These are phyloP conservation scores for Drosophila nannoptera DNA, from an alignment of 1,140 invertebrate genomes.

Conservation along the genomic window DNA sequence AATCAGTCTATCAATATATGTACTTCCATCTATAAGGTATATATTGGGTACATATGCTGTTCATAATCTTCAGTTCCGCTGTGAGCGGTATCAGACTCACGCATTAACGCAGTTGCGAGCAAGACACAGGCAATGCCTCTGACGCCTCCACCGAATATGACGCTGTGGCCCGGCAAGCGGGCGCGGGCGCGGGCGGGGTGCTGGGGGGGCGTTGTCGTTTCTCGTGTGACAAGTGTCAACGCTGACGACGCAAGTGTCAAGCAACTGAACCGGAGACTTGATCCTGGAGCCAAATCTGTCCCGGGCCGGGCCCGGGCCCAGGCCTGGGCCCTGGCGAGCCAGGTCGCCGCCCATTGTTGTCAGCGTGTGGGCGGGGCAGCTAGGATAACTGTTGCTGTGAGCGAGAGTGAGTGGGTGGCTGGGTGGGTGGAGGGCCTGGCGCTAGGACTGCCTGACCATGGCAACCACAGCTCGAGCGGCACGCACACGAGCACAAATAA, in stretches of 20 bases:
- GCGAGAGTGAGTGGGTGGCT: neutral
- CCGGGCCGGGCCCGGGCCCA: constrained; percentile 27
- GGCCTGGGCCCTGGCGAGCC: constrained; percentile 47
- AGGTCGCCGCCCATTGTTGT: constrained; percentile 55
- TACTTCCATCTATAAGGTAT: no score
- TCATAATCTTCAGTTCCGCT: neutral
- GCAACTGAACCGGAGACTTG: constrained; percentile 45
- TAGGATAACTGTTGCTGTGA: neutral
- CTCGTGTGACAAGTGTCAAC: constrained; percentile 70
- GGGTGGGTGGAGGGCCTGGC: constrained; percentile 6
- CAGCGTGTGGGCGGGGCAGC: neutral
- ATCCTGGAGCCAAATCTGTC: constrained; percentile 39
- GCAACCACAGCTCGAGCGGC: constrained; percentile 56
- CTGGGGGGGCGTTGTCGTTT: constrained; percentile 29
- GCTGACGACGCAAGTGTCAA: constrained; percentile 70
- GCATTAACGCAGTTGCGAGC: constrained; percentile 53
- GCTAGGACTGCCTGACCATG: constrained; percentile 53
- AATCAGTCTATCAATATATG: no score
- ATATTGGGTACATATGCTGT: no score
- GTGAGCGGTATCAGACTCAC: constrained; percentile 17
- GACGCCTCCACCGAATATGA: no score
- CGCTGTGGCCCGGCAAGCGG: neutral
- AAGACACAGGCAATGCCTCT: constrained; percentile 11
- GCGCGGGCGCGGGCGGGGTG: neutral
- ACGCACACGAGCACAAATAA: constrained; percentile 75